Evolutionary conservation across 2,888 invertebrate genomes (phyloP), one percentile per base, ranked within the genome.

Genomic region (Apamea crenata): DNA sequence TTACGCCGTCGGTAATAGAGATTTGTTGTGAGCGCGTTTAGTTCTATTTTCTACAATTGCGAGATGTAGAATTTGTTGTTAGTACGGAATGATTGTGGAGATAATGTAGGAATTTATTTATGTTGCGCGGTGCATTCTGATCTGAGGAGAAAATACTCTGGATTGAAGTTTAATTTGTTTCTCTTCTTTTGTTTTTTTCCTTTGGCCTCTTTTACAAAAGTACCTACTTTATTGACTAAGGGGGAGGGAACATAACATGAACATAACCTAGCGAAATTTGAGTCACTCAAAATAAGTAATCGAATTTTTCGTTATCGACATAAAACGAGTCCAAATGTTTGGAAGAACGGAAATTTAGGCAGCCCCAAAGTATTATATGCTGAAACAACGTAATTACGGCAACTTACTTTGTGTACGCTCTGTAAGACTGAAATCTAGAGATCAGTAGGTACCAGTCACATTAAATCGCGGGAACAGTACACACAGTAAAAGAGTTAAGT

Each of bases 1-100:
- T 96, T 96, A 94, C 94, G 92, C 95, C 91, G 93, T 92, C 88
- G 80, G 88, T 96, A 96, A 96, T 96, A 94, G 94, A 95, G 95
- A 96, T 96, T 96, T 95, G 96, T 96, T 84, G 73, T 72, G 91
- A 91, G 90, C 88, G 80, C 88, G 87, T 90, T 91, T 88, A 90
- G 89, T 90, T 90, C 65, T 72, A 66, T 82, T 61, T 63, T 73
- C 53, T 82, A 90, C 85, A 90, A 90, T 84, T 83, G 86, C 88
- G 81, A 83, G 74, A 84, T 86, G 85, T 86, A 81, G 78, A 88
- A 91, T 91, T 90, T 87, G 85, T 88, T 86, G 85, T 84, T 81
- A 87, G 86, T 85, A 78, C 56, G 68, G n/a, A 80, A 81, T 85
- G 12, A 80, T 80, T 75, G 68, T 36, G 36, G 73, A 63, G 77